A percentile compares a stretch with the other conserved stretches of the same genome.
Evolutionary conservation across 2,888 invertebrate genomes (phyloP).

Genomic region (Machimus rusticus): DNA sequence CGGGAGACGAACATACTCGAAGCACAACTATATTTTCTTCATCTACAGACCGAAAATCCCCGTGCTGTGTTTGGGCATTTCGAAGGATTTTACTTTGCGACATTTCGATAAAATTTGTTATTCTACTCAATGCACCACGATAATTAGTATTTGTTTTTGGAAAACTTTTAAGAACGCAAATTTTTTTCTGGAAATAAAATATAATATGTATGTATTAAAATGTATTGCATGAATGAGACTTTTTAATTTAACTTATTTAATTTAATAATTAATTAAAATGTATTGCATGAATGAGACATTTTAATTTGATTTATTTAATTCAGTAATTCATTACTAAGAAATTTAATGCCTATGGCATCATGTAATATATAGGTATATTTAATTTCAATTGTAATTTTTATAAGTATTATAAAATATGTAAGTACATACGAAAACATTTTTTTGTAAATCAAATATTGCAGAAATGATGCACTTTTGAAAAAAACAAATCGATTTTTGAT

Average conservation of each 20-base stretch:
- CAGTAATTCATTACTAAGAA: not conserved
- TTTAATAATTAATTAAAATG: not conserved
- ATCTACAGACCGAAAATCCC: constrained; percentile 53
- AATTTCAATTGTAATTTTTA: no score
- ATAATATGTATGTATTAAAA: not conserved
- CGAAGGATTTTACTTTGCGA: constrained; percentile 47
- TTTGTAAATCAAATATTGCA: no score
- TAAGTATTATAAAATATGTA: no score
- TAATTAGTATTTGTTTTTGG: not conserved
- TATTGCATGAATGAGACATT: not conserved
- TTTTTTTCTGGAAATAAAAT: not conserved
- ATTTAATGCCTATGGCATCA: no score
- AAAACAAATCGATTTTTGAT: no score
- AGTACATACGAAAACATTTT: no score
- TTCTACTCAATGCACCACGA: not conserved
- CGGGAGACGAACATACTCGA: constrained; percentile 48
- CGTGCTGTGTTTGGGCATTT: constrained; percentile 56
- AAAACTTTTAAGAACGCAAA: not conserved
- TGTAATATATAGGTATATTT: no score
- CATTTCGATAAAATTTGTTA: constrained; percentile 41
- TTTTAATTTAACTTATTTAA: not conserved
- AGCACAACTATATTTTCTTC: constrained; percentile 58
- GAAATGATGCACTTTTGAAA: no score
- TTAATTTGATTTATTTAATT: not conserved
- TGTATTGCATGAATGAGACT: not conserved